phyloP scores from a whole-genome alignment of 1,140 invertebrate species.

The Elymnias hypermnestra region DNA sequence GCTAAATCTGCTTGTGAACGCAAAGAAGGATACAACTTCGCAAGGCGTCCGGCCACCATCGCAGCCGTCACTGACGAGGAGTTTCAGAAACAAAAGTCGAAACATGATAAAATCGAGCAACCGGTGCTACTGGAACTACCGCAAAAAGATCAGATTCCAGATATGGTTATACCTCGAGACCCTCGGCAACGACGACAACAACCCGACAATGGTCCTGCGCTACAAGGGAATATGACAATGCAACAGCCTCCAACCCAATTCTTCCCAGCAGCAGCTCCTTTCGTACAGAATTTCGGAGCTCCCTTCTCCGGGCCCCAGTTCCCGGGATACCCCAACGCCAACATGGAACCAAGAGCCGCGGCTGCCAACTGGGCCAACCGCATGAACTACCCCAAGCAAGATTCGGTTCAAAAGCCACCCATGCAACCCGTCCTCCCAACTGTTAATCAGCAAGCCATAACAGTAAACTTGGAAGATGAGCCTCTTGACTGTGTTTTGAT shows the following conservation, averaged over 20 bases:
- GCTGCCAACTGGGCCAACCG: conserved; percentile 38
- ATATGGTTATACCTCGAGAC: conserved; percentile 38
- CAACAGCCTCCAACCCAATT: conserved; percentile 16
- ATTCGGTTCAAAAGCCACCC: conserved; percentile 1
- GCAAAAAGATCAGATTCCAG: conserved; percentile 16
- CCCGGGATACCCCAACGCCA: conserved; percentile 31
- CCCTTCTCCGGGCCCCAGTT: conserved; percentile 36
- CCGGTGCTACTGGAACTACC: background rate
- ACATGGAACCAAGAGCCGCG: conserved; percentile 44
- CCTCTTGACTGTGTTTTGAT: conserved; percentile 82
- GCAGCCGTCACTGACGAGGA: conserved; percentile 39
- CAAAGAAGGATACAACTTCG: conserved; percentile 51
- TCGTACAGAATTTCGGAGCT: conserved; percentile 33
- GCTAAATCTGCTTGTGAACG: conserved; percentile 78
- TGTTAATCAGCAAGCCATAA: conserved; percentile 20
- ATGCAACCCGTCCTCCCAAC: conserved; percentile 8
- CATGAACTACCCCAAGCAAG: conserved; percentile 31
- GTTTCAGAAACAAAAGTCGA: conserved; percentile 45
- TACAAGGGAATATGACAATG: conserved; percentile 10
- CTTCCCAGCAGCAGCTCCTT: conserved; percentile 39
- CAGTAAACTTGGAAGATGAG: conserved; percentile 43
- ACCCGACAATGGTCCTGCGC: conserved; percentile 27
- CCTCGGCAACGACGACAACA: conserved; percentile 47
- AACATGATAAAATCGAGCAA: conserved; percentile 26
- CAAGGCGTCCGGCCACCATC: conserved; percentile 41